Evolutionary conservation across 2,113 vertebrate genomes (phyloP).

Genomic region (Aythya baeri): DNA sequence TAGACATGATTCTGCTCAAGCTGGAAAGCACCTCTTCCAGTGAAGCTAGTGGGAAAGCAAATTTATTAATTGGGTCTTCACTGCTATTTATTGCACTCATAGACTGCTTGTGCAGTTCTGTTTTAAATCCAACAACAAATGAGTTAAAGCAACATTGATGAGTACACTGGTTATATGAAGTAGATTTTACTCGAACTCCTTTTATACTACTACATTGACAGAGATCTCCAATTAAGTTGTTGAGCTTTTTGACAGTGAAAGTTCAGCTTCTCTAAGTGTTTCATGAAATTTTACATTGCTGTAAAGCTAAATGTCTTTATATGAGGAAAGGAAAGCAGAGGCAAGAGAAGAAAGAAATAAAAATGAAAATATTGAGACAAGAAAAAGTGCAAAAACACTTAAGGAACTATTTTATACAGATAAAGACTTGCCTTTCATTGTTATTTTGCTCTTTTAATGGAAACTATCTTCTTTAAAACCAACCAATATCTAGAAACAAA

Average conservation of each 20-base stretch:
- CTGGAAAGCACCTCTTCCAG: background rate
- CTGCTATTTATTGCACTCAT: background rate
- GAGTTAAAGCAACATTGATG: no score
- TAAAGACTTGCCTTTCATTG: background rate
- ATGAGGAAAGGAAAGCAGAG: background rate
- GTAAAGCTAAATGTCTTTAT: background rate
- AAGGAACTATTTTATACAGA: background rate
- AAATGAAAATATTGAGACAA: no score
- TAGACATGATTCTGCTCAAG: background rate
- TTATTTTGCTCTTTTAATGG: background rate
- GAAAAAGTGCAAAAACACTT: no score
- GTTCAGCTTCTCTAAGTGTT: background rate
- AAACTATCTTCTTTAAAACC: no score
- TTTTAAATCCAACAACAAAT: background rate
- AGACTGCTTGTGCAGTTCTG: background rate
- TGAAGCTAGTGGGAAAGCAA: background rate
- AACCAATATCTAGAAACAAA: background rate
- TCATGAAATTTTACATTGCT: background rate
- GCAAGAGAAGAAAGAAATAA: no score
- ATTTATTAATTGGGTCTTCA: background rate
- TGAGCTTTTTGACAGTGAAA: background rate
- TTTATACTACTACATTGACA: background rate
- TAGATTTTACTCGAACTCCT: background rate
- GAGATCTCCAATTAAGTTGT: background rate
- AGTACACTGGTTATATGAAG: background rate